phyloP scores from a whole-genome alignment of 2,113 vertebrate genomes.

The Sinocyclocheilus anshuiensis region DNA sequence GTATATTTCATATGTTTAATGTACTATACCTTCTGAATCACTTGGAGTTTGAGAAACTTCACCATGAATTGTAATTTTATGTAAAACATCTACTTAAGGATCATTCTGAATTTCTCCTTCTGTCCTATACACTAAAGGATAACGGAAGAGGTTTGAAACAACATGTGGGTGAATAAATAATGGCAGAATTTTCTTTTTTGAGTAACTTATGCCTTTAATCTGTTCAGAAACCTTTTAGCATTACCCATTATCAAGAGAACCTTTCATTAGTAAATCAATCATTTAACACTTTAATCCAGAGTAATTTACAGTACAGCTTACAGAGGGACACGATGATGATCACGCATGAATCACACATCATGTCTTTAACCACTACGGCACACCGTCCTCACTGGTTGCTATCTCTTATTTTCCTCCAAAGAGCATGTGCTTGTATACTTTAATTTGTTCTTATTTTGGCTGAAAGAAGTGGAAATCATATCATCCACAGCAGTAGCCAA shows the following conservation, averaged over 20 bases:
- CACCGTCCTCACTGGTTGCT: neutral
- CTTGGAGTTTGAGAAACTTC: neutral
- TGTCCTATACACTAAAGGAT: neutral
- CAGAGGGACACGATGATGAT: neutral
- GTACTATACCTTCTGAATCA: neutral
- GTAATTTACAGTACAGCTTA: neutral
- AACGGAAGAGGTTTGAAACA: neutral
- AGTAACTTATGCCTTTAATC: neutral
- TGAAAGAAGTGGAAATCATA: conserved; percentile 27
- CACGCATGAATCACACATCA: neutral
- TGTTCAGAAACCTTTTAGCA: neutral
- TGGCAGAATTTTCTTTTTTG: neutral
- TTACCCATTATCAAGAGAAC: neutral
- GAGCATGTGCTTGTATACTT: neutral
- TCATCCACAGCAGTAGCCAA: conserved; percentile 30
- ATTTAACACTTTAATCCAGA: neutral
- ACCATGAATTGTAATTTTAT: neutral
- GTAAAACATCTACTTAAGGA: neutral
- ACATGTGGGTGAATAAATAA: neutral
- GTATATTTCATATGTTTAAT: neutral
- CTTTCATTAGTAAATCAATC: neutral
- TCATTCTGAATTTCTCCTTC: neutral
- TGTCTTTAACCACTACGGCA: neutral
- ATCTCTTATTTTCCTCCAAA: neutral
- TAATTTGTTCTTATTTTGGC: conserved; percentile 25